Conservation (phyloP, 92 coral and sea anemone species). For the Galaxea fascicularis region DNA sequence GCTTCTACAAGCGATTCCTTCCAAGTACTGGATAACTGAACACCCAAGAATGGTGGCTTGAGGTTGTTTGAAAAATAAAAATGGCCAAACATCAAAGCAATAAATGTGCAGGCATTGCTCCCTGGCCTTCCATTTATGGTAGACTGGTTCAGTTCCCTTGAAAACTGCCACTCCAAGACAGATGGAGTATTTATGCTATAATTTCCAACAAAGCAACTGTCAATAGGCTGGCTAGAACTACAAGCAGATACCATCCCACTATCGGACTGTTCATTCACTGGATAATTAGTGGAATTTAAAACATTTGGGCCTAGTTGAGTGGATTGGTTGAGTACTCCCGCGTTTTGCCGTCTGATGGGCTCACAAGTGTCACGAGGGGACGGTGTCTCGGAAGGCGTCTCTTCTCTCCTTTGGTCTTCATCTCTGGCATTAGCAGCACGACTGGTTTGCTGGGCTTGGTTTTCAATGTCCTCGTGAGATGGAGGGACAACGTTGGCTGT, state of each 20-base stretch:
- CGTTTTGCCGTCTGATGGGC: too few species aligned
- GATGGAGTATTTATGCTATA: constrained; percentile 24
- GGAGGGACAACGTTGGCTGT: not conserved
- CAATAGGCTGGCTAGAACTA: too few species aligned
- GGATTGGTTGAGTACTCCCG: too few species aligned
- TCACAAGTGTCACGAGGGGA: too few species aligned
- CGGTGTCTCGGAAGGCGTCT: too few species aligned
- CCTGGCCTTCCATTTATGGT: constrained; percentile 47
- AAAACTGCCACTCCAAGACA: constrained; percentile 53
- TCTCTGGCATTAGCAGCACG: too few species aligned
- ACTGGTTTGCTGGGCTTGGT: too few species aligned
- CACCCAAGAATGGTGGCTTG: constrained; percentile 15
- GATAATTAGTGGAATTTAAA: too few species aligned
- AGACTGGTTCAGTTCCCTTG: constrained; percentile 45
- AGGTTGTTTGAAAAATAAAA: constrained; percentile 1
- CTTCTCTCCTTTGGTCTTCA: too few species aligned
- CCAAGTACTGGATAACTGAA: constrained; percentile 9
- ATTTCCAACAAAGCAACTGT: not conserved
- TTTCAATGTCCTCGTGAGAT: not conserved
- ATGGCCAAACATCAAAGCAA: constrained; percentile 54
- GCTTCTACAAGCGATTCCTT: constrained; percentile 28
- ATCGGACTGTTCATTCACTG: too few species aligned
- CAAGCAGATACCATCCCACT: too few species aligned
- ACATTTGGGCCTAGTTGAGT: too few species aligned
- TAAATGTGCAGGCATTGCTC: constrained; percentile 67